A percentile compares a stretch with the other conserved stretches of the same genome.
phyloP scores from a whole-genome alignment of 1,140 invertebrate genomes.

The Anthonomus grandis region DNA sequence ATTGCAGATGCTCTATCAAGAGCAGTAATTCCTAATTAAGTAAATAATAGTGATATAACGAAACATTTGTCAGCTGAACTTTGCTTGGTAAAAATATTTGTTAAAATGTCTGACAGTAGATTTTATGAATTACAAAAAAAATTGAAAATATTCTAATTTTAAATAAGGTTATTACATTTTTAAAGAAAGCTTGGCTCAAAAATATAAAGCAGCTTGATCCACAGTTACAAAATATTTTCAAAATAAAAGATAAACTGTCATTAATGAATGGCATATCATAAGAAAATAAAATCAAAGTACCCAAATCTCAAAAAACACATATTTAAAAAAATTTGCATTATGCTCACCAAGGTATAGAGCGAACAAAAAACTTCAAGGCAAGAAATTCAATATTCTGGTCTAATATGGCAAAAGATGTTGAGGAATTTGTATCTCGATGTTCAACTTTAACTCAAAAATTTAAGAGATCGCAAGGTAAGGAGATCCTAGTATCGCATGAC shows the following conservation, averaged over 20 bases:
- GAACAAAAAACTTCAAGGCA: conserved; percentile 7
- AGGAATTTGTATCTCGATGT: no score
- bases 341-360: conserved; percentile 46
- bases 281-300: conserved; percentile 41
- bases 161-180: conserved; percentile 28
- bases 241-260: conserved; percentile 39
- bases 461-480: no score
- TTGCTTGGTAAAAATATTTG: conserved; percentile 10
- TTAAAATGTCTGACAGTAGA: conserved; percentile 13
- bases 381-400: conserved; percentile 28
- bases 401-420: conserved; percentile 48
- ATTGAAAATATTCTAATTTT: conserved; percentile 36
- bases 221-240: conserved; percentile 34
- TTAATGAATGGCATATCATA: conserved; percentile 38
- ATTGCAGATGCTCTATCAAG: conserved; percentile 46
- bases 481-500: no score
- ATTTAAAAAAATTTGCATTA: no score
- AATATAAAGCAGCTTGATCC: conserved; percentile 49
- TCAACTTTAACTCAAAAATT: no score
- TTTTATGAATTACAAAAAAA: conserved; percentile 23
- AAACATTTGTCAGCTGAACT: no score
- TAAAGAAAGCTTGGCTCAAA: no score
- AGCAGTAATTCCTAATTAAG: conserved; percentile 26
- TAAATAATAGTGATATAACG: no score
- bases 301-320: no score